Percentiles rank a stretch among this genome's conserved stretches.
Conservation (phyloP, 2,888 invertebrate species). For the Chironomus riparius region DNA sequence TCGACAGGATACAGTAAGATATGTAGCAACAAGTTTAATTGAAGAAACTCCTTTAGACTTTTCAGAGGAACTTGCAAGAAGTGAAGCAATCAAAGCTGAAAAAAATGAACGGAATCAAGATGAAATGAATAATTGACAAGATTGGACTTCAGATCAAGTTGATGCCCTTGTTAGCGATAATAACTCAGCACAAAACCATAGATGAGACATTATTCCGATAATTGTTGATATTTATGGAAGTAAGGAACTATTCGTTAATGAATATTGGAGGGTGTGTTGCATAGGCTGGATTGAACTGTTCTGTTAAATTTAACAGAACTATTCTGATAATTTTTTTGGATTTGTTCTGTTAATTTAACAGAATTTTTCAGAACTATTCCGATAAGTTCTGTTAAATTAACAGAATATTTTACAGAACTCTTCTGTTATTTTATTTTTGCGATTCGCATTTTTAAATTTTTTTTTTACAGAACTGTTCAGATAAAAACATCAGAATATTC, state of each 20-base stretch:
- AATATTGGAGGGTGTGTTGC: too few species aligned
- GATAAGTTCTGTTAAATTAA: too few species aligned
- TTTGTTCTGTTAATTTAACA: too few species aligned
- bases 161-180: constrained; percentile 65
- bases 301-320: too few species aligned
- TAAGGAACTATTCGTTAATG: constrained; percentile 95
- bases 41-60: constrained; percentile 89
- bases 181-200: constrained; percentile 49
- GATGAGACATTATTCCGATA: constrained; percentile 88
- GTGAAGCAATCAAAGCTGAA: constrained; percentile 61
- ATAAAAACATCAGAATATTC: too few species aligned
- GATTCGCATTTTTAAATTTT: too few species aligned
- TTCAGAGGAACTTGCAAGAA: constrained; percentile 80
- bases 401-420: too few species aligned
- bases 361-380: too few species aligned
- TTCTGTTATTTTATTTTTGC: too few species aligned
- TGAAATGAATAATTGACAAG: constrained; percentile 71
- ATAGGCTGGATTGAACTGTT: too few species aligned
- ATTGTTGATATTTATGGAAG: constrained; percentile 97
- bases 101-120: constrained; percentile 58
- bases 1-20: constrained; percentile 41
- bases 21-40: constrained; percentile 88
- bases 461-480: too few species aligned
- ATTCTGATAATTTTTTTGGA: too few species aligned
- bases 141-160: constrained; percentile 90